phyloP scores from a whole-genome alignment of 2,888 invertebrate species.

The Athrips mouffetella region DNA sequence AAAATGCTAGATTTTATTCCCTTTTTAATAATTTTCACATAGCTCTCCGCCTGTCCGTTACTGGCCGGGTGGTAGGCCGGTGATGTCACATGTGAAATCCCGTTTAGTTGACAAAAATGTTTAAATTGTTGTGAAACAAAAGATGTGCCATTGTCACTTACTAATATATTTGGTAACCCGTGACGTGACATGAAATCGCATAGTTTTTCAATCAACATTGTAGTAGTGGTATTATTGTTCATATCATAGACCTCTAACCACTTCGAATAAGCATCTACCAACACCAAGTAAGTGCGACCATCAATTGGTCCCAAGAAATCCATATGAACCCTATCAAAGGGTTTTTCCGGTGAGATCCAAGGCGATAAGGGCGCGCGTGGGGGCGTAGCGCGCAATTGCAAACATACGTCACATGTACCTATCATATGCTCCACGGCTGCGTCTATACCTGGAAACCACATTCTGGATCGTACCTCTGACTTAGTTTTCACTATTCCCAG shows the following conservation, averaged over 20 bases:
- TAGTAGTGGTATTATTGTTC: slow-evolving; percentile 11
- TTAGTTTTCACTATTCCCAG: slow-evolving; percentile 21
- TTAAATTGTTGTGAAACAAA: slow-evolving; percentile 26
- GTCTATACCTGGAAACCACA: slow-evolving; percentile 24
- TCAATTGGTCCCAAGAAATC: slow-evolving; percentile 23
- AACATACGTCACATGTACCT: slow-evolving; percentile 14
- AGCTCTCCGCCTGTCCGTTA: slow-evolving; percentile 29
- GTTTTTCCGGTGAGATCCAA: slow-evolving; percentile 10
- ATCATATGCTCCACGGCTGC: slow-evolving; percentile 15
- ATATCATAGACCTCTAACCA: slow-evolving; percentile 19
- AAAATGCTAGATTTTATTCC: slow-evolving; percentile 23
- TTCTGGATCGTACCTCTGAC: slow-evolving; percentile 17
- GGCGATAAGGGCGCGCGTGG: slow-evolving; percentile 15
- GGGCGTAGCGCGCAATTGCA: slow-evolving; percentile 14
- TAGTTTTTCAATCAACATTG: slow-evolving; percentile 25
- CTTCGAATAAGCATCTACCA: too few relatives aligned
- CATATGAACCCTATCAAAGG: slow-evolving; percentile 25
- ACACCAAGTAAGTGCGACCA: too few relatives aligned
- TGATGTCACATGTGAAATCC: slow-evolving; percentile 27
- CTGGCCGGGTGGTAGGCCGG: slow-evolving; percentile 29
- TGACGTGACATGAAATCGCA: slow-evolving; percentile 28
- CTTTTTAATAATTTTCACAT: slow-evolving; percentile 31
- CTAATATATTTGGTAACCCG: slow-evolving; percentile 26
- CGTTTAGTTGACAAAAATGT: slow-evolving; percentile 26
- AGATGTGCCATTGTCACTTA: slow-evolving; percentile 29